Conservation (phyloP, 2,888 invertebrate species). For the Oligia strigilis region DNA sequence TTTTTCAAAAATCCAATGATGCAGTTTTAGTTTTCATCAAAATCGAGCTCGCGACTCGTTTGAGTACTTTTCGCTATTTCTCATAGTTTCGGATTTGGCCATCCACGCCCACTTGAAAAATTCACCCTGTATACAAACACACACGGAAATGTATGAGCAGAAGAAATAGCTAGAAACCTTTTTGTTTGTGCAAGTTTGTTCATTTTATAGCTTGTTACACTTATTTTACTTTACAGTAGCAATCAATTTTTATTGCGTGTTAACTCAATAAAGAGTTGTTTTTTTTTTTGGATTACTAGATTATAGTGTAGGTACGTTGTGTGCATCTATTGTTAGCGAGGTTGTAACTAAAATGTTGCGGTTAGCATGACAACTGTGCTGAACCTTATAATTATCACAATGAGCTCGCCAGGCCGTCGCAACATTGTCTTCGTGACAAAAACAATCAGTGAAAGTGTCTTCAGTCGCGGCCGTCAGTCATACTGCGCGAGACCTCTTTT, state of each 20-base stretch:
- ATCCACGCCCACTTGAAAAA: too few species aligned
- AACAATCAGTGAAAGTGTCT: constrained; percentile 87
- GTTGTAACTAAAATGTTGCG: constrained; percentile 20
- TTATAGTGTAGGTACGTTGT: constrained; percentile 4
- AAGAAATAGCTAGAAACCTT: constrained; percentile 42
- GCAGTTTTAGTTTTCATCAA: too few species aligned
- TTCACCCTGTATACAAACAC: not conserved
- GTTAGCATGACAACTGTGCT: constrained; percentile 40
- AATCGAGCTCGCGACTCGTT: too few species aligned
- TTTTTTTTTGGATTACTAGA: constrained; percentile 10
- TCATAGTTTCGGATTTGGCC: too few species aligned
- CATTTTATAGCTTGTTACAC: constrained; percentile 16
- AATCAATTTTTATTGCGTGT: constrained; percentile 26
- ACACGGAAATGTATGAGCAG: constrained; percentile 35
- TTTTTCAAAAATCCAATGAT: too few species aligned
- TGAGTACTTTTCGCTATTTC: too few species aligned
- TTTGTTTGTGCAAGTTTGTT: constrained; percentile 31
- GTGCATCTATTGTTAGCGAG: constrained; percentile 1
- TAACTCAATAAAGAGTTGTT: not conserved
- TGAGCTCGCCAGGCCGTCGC: constrained; percentile 51
- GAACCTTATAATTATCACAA: constrained; percentile 55
- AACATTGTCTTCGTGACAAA: constrained; percentile 78
- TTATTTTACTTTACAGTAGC: constrained; percentile 26
- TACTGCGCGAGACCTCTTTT: constrained; percentile 74
- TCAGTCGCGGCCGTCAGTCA: constrained; percentile 71